Evolutionary conservation across 2,797 vertebrate species (phyloP).

Genomic region (Macroramphosus scolopax): DNA sequence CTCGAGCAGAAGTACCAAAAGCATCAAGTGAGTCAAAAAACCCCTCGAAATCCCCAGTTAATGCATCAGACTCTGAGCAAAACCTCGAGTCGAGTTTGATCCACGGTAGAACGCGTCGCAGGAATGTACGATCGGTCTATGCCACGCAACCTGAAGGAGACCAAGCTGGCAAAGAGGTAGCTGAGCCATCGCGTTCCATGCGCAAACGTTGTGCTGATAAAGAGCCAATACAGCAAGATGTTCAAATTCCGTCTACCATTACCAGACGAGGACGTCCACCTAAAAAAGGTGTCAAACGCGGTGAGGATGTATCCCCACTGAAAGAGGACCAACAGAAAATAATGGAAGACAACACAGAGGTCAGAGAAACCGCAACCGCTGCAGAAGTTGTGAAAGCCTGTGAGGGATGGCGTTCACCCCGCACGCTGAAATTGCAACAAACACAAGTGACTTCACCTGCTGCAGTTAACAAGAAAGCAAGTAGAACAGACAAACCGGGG

Average conservation of each 20-base stretch:
- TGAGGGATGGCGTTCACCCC: constrained; percentile 91
- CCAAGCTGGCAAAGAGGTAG: constrained; percentile 82
- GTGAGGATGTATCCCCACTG: constrained; percentile 82
- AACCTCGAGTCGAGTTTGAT: constrained; percentile 84
- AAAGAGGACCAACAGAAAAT: constrained; percentile 80
- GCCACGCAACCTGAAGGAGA: constrained; percentile 89
- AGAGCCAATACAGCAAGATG: constrained; percentile 81
- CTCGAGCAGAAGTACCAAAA: constrained; percentile 86
- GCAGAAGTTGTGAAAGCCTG: constrained; percentile 79
- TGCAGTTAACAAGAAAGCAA: constrained; percentile 80
- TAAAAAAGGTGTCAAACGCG: constrained; percentile 81
- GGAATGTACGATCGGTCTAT: constrained; percentile 95
- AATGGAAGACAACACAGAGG: constrained; percentile 80
- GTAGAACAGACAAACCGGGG: constrained; percentile 81
- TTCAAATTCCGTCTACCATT: constrained; percentile 69
- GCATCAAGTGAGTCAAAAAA: constrained; percentile 79
- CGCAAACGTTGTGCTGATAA: constrained; percentile 88
- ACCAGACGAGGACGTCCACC: constrained; percentile 81
- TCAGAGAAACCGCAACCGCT: constrained; percentile 73
- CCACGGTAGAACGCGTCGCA: constrained; percentile 86
- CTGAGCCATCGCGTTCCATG: constrained; percentile 85
- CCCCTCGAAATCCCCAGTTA: constrained; percentile 86
- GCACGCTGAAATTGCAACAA: constrained; percentile 85
- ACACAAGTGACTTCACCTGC: constrained; percentile 64
- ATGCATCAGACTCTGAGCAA: constrained; percentile 82